Conservation (phyloP, 1,140 invertebrate species). For the Pogonognathellus flavescens region DNA sequence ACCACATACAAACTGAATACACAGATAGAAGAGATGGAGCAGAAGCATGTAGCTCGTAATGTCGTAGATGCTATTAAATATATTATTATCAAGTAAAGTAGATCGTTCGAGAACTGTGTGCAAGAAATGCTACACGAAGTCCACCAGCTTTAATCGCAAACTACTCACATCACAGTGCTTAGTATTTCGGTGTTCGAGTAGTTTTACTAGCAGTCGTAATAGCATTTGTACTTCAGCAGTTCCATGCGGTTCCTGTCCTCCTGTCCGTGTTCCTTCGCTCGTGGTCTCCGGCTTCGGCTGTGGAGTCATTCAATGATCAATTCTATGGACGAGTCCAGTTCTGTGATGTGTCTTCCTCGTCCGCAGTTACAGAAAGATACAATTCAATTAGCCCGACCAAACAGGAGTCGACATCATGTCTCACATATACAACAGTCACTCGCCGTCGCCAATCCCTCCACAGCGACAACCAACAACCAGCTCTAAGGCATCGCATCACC, state of each 20-base stretch:
- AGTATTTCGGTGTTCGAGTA: no score
- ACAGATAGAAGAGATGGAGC: not conserved
- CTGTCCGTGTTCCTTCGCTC: not conserved
- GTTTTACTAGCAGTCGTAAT: no score
- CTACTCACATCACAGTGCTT: no score
- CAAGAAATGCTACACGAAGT: not conserved
- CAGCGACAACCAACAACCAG: not conserved
- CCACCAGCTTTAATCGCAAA: not conserved
- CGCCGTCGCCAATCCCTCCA: not conserved
- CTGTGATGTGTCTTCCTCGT: not conserved
- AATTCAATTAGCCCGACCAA: slow-evolving; percentile 16
- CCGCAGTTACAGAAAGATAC: slow-evolving; percentile 9
- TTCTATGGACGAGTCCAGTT: no score
- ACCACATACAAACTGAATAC: not conserved
- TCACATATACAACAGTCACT: not conserved
- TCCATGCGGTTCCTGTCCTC: not conserved
- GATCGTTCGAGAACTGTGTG: not conserved
- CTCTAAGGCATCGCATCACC: not conserved
- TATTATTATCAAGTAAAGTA: no score
- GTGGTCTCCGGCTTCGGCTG: no score
- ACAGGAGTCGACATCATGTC: not conserved
- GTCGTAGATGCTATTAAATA: no score
- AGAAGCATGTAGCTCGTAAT: not conserved
- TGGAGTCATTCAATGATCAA: no score
- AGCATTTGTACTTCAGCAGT: not conserved